Evolutionary conservation across 2,113 vertebrate genomes (phyloP).

Genomic region (Anser brachyrhynchus): DNA sequence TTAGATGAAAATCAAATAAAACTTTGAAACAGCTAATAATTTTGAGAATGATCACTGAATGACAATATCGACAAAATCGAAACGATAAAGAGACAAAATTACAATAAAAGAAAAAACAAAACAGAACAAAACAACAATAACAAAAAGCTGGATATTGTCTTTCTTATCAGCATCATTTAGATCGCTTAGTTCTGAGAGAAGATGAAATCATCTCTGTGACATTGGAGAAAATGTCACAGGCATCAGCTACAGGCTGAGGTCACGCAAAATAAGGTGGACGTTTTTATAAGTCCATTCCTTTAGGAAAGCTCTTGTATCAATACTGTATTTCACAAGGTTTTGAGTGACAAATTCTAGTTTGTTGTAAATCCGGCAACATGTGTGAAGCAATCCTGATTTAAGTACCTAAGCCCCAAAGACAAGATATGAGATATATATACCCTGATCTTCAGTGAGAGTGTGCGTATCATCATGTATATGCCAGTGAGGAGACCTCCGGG

Average conservation of each 20-base stretch:
- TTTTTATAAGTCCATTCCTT: neutral
- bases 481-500: neutral
- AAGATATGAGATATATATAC: neutral
- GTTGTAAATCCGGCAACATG: neutral
- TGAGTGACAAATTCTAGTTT: neutral
- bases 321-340: neutral
- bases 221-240: neutral
- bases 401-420: neutral
- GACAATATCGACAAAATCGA: constrained; percentile 36
- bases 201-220: neutral
- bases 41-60: constrained; percentile 42
- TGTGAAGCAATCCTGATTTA: neutral
- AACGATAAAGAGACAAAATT: constrained; percentile 1
- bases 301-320: neutral
- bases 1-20: constrained; percentile 61
- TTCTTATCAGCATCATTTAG: constrained; percentile 30
- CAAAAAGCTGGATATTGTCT: neutral
- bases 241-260: neutral
- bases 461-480: neutral
- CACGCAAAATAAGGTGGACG: neutral
- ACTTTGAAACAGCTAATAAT: constrained; percentile 47
- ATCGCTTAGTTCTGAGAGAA: neutral
- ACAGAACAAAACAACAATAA: neutral
- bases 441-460: neutral
- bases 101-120: neutral